These are phyloP conservation scores for Troides helena DNA, from an alignment of 2,888 invertebrate genomes.

Conservation along the genomic window DNA sequence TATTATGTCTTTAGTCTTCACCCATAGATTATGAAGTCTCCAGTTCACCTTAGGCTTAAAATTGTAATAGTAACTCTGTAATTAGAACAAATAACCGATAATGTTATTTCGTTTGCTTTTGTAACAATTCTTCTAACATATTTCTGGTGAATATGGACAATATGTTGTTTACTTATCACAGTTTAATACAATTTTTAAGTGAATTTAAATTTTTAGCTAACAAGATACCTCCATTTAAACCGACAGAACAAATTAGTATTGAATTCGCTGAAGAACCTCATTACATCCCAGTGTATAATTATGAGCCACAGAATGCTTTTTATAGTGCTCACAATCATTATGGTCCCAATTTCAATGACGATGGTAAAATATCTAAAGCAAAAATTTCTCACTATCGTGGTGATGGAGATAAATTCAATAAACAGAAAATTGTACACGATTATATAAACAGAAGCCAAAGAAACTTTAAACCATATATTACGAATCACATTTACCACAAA, in stretches of 20 bases:
- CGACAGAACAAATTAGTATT: conserved; percentile 16
- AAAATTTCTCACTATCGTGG: background rate
- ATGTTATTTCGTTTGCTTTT: too few species aligned
- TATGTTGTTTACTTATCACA: too few species aligned
- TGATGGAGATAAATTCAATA: background rate
- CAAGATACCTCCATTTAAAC: conserved; percentile 33
- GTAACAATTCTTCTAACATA: too few species aligned
- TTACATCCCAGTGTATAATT: conserved; percentile 49
- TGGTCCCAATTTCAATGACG: conserved; percentile 44
- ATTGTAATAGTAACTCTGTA: too few species aligned
- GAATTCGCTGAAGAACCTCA: conserved; percentile 43
- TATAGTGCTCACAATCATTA: conserved; percentile 51
- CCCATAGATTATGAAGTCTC: too few species aligned
- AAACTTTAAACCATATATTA: conserved; percentile 8
- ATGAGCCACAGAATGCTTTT: conserved; percentile 48
- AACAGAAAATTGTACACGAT: conserved; percentile 5
- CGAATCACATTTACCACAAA: background rate
- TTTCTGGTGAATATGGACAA: too few species aligned
- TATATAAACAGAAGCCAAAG: conserved; percentile 4
- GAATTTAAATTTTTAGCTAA: conserved; percentile 38
- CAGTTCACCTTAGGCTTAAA: too few species aligned
- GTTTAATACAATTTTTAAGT: too few species aligned
- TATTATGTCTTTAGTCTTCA: too few species aligned
- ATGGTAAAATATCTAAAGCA: conserved; percentile 12
- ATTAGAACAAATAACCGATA: too few species aligned